phyloP scores from a whole-genome alignment of 2,888 invertebrate species.

The Hartigia nigra region DNA sequence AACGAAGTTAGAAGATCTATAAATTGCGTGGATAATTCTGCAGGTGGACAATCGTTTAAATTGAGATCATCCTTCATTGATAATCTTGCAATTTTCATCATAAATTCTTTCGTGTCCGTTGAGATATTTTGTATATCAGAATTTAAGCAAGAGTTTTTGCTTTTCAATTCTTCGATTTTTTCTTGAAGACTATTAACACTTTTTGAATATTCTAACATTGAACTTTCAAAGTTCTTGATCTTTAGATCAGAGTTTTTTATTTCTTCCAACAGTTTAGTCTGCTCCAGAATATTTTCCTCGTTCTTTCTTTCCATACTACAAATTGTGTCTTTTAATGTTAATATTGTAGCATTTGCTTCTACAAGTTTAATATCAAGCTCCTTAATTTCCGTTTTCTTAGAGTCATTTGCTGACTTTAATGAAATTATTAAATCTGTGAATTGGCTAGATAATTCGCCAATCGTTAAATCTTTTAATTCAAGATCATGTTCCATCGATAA shows the following conservation, averaged over 20 bases:
- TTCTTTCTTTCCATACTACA: slow-evolving; percentile 26
- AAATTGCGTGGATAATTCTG: background rate
- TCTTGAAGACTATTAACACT: background rate
- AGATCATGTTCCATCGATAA: background rate
- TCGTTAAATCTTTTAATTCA: slow-evolving; percentile 10
- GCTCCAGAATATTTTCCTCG: slow-evolving; percentile 22
- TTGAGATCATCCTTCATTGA: background rate
- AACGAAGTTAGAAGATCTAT: background rate
- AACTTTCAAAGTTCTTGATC: slow-evolving; percentile 46
- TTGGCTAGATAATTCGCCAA: slow-evolving; percentile 11
- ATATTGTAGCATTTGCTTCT: slow-evolving; percentile 16
- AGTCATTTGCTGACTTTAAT: background rate
- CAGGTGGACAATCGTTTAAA: background rate
- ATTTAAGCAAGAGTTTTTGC: background rate
- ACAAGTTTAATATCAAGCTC: slow-evolving; percentile 15
- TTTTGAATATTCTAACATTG: slow-evolving; percentile 40
- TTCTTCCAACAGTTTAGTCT: slow-evolving; percentile 35
- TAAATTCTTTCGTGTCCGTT: background rate
- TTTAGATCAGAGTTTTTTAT: slow-evolving; percentile 34
- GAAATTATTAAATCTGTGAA: slow-evolving; percentile 11
- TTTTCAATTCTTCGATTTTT: background rate
- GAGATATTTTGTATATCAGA: background rate
- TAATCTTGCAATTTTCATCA: background rate
- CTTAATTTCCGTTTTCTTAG: slow-evolving; percentile 9
- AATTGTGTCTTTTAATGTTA: slow-evolving; percentile 17